Evolutionary conservation across 2,888 invertebrate genomes (phyloP), one percentile per base, ranked within the genome.

Genomic region (Cantharis nigra): DNA sequence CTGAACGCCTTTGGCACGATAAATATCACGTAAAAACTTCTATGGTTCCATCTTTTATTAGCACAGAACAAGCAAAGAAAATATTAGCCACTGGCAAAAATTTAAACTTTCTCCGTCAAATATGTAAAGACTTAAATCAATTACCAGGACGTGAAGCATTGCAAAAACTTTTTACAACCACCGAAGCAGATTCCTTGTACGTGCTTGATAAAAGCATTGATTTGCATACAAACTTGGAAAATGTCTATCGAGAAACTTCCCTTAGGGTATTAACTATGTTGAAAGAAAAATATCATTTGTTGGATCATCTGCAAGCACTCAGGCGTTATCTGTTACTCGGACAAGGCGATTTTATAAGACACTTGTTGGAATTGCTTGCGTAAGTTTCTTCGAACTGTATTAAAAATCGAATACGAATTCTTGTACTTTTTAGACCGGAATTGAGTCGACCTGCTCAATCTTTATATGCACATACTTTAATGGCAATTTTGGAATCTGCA

Each of bases 331-430:
- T 99, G 84, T 90, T 99, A 74, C 91, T 99, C 13, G 97, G 97
- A 13, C 98, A 98, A 90, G 98, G 98, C 0, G 98, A 99, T 90
- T 98, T 98, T 88, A 97, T 98, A 83, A 93, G 96, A 85, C 95
- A 97, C 86, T 92, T 99, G 73, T 95, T 99, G 93, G 96, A 97
- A 84, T 90, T 98, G 78, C 89, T 98, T 80, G 95, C 95, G 97
- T 97, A 89, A 90, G 93, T 91, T 65, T 63, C 65, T 18, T 69
- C 11, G 9, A 23, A n/a, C 11, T n/a, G 4, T 13, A n/a, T 62
- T 33, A 9, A 10, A 33, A 1, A 13, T 5, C 20, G 23, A 62
- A 3, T 30, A 20, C 5, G 14, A 26, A 64, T 20, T 30, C 28
- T 26, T 26, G 63, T 14, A 20, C 4, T 7, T 72, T 71, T 49